Base-by-base conservation (phyloP, 1,140 invertebrate genomes). In the Drosophila mauritiana region DNA sequence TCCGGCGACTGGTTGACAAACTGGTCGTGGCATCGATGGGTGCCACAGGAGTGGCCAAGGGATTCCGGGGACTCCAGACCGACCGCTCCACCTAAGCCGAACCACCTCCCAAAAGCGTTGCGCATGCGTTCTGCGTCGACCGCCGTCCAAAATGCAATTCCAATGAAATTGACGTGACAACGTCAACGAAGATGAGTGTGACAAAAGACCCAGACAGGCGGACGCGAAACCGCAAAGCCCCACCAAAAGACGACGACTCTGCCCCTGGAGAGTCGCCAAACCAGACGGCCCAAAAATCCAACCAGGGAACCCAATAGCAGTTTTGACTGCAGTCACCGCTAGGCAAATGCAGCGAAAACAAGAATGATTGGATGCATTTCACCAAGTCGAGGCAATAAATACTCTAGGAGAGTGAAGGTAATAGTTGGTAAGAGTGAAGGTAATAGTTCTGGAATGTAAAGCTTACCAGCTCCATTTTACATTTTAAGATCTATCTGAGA, bases 181-280 rank as follows among this genome's bases (percentile, higher is more conserved):
- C 83, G 75, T 52, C 61, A 13, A 82, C 78, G 83, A 79, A 86
- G 83, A 86, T 83, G 83, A 88, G 83, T 86, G 83, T 83, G 83
- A 88, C 83, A 86, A 88, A 82, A 86, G 75, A 62, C 74, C 70
- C 83, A 88, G 75, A 88, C 68, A 69, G 46, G 17, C 59, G 31
- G 51, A 37, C 72, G 46, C 65, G 17, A 78, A 82, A 67, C 78
- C 82, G 57, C 78, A 86, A 67, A 81, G 49, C 56, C 54, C 31
- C 62, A 54, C 54, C 61, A 43, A 61, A 65, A 49, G 27, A 37
- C 65, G 43, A 56, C 61, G 70, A 72, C 48, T 49, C 57, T 51
- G 15, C 43, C 17, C 3, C 31, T 31, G 20, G 39, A 52, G 39
- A 42, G 31, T 11, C 45, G 52, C 31, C 49, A 42, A 52, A 48